phyloP scores from a whole-genome alignment of 2,113 vertebrate species.

The Centrocercus urophasianus region DNA sequence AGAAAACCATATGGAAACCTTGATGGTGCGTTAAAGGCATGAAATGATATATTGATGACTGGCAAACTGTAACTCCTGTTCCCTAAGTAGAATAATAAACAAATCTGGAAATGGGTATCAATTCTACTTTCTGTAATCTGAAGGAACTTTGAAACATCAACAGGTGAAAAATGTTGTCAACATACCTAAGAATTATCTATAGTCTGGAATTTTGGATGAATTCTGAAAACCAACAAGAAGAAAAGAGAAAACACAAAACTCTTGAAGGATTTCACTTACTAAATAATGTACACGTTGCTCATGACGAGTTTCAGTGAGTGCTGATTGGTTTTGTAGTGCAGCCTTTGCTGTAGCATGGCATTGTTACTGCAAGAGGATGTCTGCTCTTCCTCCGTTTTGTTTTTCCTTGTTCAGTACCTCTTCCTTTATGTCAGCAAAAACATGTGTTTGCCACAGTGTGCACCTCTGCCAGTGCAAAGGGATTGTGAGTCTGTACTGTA shows the following conservation, averaged over 20 bases:
- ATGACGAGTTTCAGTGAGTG: background rate
- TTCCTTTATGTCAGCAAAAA: background rate
- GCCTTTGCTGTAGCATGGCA: background rate
- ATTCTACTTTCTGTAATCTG: background rate
- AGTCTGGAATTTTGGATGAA: background rate
- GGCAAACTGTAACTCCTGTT: background rate
- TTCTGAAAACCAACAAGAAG: background rate
- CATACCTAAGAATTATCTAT: background rate
- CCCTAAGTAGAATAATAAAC: background rate
- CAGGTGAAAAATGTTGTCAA: background rate
- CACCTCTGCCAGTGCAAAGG: background rate
- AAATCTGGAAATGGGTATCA: background rate
- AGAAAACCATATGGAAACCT: background rate
- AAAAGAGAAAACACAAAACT: background rate
- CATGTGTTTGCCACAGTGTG: background rate
- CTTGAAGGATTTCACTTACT: background rate
- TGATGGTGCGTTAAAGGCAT: background rate
- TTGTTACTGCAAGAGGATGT: background rate
- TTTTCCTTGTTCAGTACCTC: background rate
- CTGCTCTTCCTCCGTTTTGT: background rate
- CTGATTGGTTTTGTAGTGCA: background rate
- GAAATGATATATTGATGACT: background rate
- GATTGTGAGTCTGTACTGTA: background rate
- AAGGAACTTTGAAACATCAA: background rate
- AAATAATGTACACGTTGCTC: background rate